Base-by-base conservation (phyloP, 1,140 invertebrate genomes). In the Ips typographus region DNA sequence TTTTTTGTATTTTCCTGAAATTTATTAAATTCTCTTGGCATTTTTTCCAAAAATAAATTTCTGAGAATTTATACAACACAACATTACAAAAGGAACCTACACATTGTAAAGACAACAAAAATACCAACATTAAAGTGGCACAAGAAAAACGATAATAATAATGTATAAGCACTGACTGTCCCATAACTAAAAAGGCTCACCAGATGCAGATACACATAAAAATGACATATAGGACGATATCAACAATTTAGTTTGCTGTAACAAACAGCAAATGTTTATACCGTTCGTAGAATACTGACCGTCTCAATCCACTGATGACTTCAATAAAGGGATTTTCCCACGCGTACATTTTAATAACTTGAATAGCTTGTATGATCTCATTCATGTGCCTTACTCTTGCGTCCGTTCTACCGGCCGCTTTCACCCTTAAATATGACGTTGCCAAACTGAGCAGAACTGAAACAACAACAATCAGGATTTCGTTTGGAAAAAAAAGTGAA, bases 271-370 rank as follows among this genome's bases (percentile, higher is more conserved):
- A 36, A 40, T 8, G 2, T 3, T 22, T 8, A 49, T 49, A 2
- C 44, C 1, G 22, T 6, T 6, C 44, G 2, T 49, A 3, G 22
- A 49, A 41, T 43, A 65, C 72, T 66, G 70, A 77, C 75, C 74
- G 74, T 63, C 77, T 73, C 43, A 74, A 60, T 44, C 62, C 70
- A 43, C 71, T 43, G 57, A 85, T 82, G 22, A 84, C 77, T 63
- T 83, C 80, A 52, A 86, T 83, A 78, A 95, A 94, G 47, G 89
- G 85, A 75, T 91, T 87, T 79, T 95, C 94, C 94, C 94, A 96
- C 0, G 90, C 90, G 81, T 94, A 94, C 88, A 95, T 92, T 85
- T 96, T 96, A 68, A 96, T 91, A 36, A 93, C 84, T 80, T 90
- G 74, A 52, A 84, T 84, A 6, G 73, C 65, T 47, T 74, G 68